Evolutionary conservation across 2,797 vertebrate species (phyloP).

Genomic region (Urophycis tenuis): DNA sequence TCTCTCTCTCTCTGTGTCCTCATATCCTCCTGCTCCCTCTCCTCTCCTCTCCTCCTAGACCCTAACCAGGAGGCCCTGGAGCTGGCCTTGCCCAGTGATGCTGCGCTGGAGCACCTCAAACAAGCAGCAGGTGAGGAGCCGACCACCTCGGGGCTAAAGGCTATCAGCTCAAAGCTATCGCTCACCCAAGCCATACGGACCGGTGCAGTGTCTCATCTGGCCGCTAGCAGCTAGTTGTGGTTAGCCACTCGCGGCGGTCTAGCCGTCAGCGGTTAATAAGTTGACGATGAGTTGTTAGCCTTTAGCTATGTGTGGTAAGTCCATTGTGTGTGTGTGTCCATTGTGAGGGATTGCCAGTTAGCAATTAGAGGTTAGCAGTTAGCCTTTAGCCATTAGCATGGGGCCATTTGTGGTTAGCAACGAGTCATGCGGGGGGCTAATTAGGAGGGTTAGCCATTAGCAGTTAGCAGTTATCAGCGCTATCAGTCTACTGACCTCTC

Average conservation of each 20-base stretch:
- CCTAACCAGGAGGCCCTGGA: slow-evolving; percentile 90
- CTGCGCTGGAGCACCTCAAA: slow-evolving; percentile 82
- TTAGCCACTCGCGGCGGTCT: no score
- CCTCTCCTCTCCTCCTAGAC: slow-evolving; percentile 63
- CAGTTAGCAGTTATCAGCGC: neutral
- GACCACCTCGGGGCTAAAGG: neutral
- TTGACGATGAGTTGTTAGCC: neutral
- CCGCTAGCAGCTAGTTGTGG: no score
- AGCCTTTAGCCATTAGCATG: neutral
- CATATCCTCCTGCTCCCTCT: neutral
- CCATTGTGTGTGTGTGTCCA: no score
- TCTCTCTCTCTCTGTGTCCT: neutral
- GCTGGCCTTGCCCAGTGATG: slow-evolving; percentile 72
- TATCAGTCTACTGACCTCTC: neutral
- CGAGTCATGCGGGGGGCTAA: no score
- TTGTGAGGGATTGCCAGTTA: no score
- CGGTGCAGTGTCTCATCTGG: neutral
- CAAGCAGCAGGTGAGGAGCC: slow-evolving; percentile 83
- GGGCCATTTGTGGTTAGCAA: neutral
- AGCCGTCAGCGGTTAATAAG: neutral
- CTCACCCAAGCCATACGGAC: neutral
- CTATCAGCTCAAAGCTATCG: neutral
- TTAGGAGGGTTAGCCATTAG: neutral
- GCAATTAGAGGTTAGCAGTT: neutral
- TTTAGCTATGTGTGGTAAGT: neutral